Conservation (phyloP, 2,113 vertebrate genomes). For the Platycercus adscitus region DNA sequence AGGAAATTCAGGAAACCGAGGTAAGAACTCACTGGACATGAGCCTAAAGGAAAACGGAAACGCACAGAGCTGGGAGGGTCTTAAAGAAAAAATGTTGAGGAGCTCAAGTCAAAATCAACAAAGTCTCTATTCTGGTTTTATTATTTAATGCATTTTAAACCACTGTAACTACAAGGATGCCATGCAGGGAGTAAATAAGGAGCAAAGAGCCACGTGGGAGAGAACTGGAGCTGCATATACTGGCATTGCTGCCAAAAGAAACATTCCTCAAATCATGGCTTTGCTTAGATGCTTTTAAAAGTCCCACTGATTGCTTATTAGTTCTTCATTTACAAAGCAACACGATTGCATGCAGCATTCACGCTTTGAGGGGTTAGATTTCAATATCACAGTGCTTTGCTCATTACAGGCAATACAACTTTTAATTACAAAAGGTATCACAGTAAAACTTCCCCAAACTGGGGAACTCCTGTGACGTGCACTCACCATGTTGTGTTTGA, state of each 20-base stretch:
- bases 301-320: background rate
- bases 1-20: background rate
- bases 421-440: background rate
- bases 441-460: background rate
- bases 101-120: background rate
- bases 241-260: background rate
- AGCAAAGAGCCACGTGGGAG: background rate
- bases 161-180: background rate
- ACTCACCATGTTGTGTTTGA: slow-evolving; percentile 99
- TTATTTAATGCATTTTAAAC: background rate
- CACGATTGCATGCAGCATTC: accelerated
- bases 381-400: background rate
- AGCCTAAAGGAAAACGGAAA: background rate
- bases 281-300: background rate
- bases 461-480: accelerated
- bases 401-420: background rate
- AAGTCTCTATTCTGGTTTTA: background rate
- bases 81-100: background rate
- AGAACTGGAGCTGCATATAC: background rate
- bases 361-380: background rate
- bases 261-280: background rate
- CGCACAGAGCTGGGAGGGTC: background rate
- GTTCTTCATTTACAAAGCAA: background rate
- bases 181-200: background rate
- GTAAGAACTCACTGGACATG: background rate